Conservation (phyloP, 2,113 vertebrate species). For the Siniperca knerii region DNA sequence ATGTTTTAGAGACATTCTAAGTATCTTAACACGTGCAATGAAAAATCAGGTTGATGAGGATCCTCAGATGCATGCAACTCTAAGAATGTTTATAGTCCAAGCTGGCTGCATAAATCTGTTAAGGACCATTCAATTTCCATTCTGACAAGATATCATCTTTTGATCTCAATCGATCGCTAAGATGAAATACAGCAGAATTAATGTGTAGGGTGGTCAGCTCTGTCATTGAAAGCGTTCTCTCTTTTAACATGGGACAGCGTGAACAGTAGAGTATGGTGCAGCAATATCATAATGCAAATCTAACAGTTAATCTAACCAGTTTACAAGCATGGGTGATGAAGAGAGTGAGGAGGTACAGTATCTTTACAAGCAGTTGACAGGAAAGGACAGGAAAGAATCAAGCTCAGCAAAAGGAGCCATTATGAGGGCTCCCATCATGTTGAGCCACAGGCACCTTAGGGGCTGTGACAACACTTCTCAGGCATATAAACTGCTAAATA, state of each 20-base stretch:
- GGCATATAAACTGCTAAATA: background rate
- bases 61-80: background rate
- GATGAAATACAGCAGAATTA: background rate
- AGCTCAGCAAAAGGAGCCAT: constrained; percentile 29
- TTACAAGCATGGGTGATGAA: constrained; percentile 36
- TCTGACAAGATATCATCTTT: constrained; percentile 18
- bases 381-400: background rate
- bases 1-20: background rate
- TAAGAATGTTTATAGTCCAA: background rate
- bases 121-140: background rate
- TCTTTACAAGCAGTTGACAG: constrained; percentile 44
- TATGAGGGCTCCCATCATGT: constrained; percentile 7
- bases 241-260: background rate
- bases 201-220: background rate
- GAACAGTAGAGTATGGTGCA: background rate
- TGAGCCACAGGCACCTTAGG: constrained; percentile 27
- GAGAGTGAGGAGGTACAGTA: constrained; percentile 25
- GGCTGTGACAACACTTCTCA: constrained; percentile 61
- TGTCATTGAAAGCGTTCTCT: background rate
- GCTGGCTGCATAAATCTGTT: constrained; percentile 5
- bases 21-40: background rate
- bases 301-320: constrained; percentile 32
- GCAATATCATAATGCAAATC: constrained; percentile 23
- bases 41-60: background rate
- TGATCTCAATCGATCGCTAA: background rate